Conservation (phyloP, 1,140 invertebrate species). For the Andricus grossulariae region DNA sequence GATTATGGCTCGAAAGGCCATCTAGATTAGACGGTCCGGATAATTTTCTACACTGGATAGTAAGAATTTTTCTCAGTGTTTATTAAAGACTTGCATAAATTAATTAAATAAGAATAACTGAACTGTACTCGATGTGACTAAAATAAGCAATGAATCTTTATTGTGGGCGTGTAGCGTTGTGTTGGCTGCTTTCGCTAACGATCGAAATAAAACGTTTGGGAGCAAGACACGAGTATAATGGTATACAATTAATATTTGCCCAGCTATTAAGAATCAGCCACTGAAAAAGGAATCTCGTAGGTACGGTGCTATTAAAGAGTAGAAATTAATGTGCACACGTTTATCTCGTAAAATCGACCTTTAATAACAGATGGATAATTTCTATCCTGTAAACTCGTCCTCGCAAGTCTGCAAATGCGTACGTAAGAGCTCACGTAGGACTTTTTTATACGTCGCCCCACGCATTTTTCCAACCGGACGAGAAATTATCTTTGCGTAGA, state of each 20-base stretch:
- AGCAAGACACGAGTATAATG: neutral
- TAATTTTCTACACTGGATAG: too few relatives aligned
- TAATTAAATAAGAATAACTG: neutral
- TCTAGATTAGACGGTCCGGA: too few relatives aligned
- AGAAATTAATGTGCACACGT: conserved; percentile 24
- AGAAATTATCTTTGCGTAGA: conserved; percentile 12
- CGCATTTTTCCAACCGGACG: conserved; percentile 1
- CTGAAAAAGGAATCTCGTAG: neutral
- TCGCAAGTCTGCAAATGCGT: neutral
- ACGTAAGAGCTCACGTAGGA: neutral
- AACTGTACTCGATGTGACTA: neutral
- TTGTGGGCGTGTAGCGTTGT: neutral
- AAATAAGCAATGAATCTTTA: neutral
- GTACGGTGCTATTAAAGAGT: neutral
- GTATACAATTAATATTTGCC: conserved; percentile 23
- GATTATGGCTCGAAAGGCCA: too few relatives aligned
- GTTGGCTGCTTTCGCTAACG: neutral
- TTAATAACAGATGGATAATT: conserved; percentile 30
- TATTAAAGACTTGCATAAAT: neutral
- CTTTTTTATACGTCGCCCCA: too few relatives aligned
- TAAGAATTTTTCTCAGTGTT: too few relatives aligned
- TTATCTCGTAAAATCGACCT: conserved; percentile 22
- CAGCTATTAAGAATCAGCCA: conserved; percentile 11
- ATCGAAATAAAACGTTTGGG: neutral
- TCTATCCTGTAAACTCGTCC: conserved; percentile 1